These are phyloP conservation scores for Xenopus laevis DNA, from an alignment of 2,113 vertebrate genomes.

Conservation along the genomic window DNA sequence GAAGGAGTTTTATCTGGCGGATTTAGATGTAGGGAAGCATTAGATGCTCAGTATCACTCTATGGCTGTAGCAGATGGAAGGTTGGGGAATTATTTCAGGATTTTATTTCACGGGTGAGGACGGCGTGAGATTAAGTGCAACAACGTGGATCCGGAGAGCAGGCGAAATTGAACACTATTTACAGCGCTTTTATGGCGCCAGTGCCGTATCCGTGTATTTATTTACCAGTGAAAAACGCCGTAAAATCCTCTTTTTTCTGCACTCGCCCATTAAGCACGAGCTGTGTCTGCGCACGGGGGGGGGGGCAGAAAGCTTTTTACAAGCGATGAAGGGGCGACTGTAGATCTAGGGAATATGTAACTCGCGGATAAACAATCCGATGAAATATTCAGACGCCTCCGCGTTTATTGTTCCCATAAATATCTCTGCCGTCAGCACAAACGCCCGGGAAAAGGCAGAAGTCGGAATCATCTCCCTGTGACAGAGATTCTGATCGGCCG, in stretches of 20 bases:
- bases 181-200: neutral
- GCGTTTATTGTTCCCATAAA: constrained; percentile 9
- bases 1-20: too few species aligned
- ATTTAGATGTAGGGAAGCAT: neutral
- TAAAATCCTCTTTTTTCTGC: constrained; percentile 7
- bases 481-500: too few species aligned
- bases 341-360: neutral
- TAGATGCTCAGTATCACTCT: neutral
- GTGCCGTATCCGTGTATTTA: neutral
- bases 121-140: neutral
- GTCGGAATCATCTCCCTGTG: too few species aligned
- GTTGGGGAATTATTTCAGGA: too few species aligned
- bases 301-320: neutral
- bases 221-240: neutral
- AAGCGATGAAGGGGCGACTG: neutral
- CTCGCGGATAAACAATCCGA: neutral
- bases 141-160: neutral
- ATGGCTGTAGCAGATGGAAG: too few species aligned
- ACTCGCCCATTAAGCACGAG: neutral
- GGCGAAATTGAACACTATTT: neutral
- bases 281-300: too few species aligned
- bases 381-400: constrained; percentile 23
- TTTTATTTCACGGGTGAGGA: too few species aligned
- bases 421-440: constrained; percentile 15
- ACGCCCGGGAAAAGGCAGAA: too few species aligned